phyloP scores from a whole-genome alignment of 1,140 invertebrate species.

The Nebria ingens region DNA sequence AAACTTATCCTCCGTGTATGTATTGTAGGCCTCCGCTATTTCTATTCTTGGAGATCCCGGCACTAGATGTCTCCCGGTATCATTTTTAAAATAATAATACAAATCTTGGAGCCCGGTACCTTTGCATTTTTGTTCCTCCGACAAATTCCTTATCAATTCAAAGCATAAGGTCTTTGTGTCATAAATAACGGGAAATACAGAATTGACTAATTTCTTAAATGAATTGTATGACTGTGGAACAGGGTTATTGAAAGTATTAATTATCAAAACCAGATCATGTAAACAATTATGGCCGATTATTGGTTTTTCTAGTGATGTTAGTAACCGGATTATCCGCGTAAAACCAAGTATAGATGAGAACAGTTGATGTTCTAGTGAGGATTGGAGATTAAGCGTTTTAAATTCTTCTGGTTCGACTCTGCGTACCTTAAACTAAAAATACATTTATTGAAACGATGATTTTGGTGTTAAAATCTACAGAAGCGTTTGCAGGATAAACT shows the following conservation, averaged over 20 bases:
- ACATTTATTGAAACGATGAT: too few species aligned
- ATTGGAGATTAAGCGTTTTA: constrained; percentile 22
- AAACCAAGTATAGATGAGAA: constrained; percentile 51
- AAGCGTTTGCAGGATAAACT: too few species aligned
- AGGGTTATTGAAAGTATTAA: constrained; percentile 58
- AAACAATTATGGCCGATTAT: constrained; percentile 66
- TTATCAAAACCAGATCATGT: constrained; percentile 57
- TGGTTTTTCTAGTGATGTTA: constrained; percentile 50
- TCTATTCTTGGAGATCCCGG: constrained; percentile 34
- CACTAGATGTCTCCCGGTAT: constrained; percentile 29
- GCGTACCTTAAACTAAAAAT: constrained; percentile 30
- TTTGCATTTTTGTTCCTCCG: constrained; percentile 41
- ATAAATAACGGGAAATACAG: constrained; percentile 55
- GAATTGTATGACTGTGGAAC: constrained; percentile 52
- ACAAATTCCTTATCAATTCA: constrained; percentile 37
- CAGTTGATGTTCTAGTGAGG: constrained; percentile 37
- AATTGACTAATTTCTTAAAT: constrained; percentile 54
- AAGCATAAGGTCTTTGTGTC: constrained; percentile 63
- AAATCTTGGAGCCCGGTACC: constrained; percentile 39
- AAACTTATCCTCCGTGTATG: constrained; percentile 32
- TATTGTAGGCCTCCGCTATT: constrained; percentile 28
- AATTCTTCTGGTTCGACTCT: constrained; percentile 28
- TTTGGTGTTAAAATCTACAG: too few species aligned
- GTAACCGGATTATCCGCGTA: constrained; percentile 50
- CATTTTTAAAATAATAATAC: constrained; percentile 46